Evolutionary conservation across 2,888 invertebrate species (phyloP).

Genomic region (Phortica magna): DNA sequence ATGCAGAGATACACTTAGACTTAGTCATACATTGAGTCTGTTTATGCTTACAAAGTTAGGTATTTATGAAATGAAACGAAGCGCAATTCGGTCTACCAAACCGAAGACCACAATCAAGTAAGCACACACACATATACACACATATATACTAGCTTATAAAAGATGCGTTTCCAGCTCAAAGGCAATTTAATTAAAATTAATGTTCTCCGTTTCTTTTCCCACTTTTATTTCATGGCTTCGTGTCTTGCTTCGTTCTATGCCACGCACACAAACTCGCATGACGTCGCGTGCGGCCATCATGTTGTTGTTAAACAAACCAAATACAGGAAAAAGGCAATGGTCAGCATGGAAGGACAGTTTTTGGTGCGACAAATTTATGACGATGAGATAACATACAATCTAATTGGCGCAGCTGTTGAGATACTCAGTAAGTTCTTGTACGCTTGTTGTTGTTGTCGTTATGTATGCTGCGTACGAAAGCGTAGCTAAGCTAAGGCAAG

Average conservation of each 20-base stretch:
- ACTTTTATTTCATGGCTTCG: conserved; percentile 37
- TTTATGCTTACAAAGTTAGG: not conserved
- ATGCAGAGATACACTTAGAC: conserved; percentile 27
- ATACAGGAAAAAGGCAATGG: conserved; percentile 92
- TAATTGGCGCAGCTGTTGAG: conserved; percentile 94
- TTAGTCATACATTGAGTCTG: not conserved
- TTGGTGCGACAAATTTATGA: conserved; percentile 96
- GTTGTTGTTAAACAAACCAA: conserved; percentile 1
- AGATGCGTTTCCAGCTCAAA: conserved; percentile 38
- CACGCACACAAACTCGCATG: conserved; percentile 44
- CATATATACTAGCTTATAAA: conserved; percentile 14
- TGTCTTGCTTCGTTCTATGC: conserved; percentile 23
- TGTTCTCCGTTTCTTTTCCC: conserved; percentile 50
- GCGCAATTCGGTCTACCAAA: not conserved
- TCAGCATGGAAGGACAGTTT: conserved; percentile 97
- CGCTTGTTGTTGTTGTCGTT: not conserved
- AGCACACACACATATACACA: conserved; percentile 17
- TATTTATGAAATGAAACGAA: conserved; percentile 1
- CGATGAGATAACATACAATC: conserved; percentile 95
- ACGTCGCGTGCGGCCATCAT: not conserved
- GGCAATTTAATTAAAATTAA: conserved; percentile 72
- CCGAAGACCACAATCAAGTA: conserved; percentile 7
- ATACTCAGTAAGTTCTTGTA: conserved; percentile 86
- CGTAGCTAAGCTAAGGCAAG: not conserved
- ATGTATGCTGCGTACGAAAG: not conserved